Percentiles rank a stretch among this genome's conserved stretches.
These are phyloP conservation scores for Chironex yamaguchii DNA, from an alignment of 30 jellyfish, hydroid and myxozoan species.

Conservation along the genomic window DNA sequence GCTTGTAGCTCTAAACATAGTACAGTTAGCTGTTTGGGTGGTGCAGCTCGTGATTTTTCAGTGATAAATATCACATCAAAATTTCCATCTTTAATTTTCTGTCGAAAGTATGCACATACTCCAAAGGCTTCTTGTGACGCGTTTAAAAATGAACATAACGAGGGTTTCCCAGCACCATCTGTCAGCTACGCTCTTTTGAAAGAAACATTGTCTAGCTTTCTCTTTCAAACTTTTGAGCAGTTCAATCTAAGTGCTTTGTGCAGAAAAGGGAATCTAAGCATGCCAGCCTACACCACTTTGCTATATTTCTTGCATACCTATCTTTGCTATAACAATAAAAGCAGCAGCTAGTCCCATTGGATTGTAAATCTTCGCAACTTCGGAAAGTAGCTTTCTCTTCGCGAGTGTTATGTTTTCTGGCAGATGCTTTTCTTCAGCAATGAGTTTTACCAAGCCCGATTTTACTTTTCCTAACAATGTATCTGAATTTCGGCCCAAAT, in stretches of 20 bases:
- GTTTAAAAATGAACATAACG: not conserved
- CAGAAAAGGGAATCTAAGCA: not conserved
- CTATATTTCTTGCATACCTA: constrained; percentile 67
- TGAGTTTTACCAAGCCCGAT: constrained; percentile 50
- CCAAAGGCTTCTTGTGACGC: constrained; percentile 59
- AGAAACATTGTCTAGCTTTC: constrained; percentile 54
- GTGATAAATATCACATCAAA: no score
- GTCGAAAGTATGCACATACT: constrained; percentile 78
- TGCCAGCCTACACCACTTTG: constrained; percentile 42
- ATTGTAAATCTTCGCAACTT: constrained; percentile 70
- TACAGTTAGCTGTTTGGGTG: constrained; percentile 57
- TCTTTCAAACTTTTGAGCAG: constrained; percentile 58
- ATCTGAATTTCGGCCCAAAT: constrained; percentile 70
- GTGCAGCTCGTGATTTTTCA: constrained; percentile 76
- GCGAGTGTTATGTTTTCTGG: constrained; percentile 54
- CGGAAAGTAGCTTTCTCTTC: constrained; percentile 58
- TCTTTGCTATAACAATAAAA: constrained; percentile 51
- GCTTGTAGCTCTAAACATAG: constrained; percentile 75
- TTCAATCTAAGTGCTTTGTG: not conserved
- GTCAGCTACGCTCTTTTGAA: constrained; percentile 48
- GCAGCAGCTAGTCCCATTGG: constrained; percentile 78
- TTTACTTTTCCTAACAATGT: constrained; percentile 63
- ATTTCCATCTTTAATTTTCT: constrained; percentile 43
- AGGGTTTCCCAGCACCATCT: constrained; percentile 14
- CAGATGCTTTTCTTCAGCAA: constrained; percentile 57